Percentiles rank a stretch among this genome's conserved stretches.
Conservation (phyloP, 2,797 vertebrate species). For the Amblyopsis hoosieri region DNA sequence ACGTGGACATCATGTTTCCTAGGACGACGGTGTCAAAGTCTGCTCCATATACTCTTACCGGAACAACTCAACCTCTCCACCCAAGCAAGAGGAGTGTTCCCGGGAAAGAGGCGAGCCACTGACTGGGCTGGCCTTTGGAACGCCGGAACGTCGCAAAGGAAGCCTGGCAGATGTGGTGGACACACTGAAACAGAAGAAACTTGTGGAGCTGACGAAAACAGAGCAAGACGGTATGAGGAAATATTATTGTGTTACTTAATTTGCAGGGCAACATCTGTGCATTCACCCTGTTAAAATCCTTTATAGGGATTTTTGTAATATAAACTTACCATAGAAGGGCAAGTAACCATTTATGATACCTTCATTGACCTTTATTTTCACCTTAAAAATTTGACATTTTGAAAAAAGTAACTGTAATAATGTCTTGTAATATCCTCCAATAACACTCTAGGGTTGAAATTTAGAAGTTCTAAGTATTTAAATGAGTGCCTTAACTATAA, state of each 20-base stretch:
- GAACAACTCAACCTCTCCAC: constrained; percentile 94
- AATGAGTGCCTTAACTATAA: too few relatives aligned
- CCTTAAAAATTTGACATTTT: too few relatives aligned
- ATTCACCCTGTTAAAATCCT: too few relatives aligned
- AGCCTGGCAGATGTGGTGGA: constrained; percentile 97
- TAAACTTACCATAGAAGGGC: too few relatives aligned
- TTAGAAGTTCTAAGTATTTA: too few relatives aligned
- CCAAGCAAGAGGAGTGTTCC: constrained; percentile 89
- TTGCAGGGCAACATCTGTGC: too few relatives aligned
- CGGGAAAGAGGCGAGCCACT: constrained; percentile 86
- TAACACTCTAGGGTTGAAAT: too few relatives aligned
- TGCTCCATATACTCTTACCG: constrained; percentile 91
- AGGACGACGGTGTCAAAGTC: constrained; percentile 92
- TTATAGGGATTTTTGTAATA: too few relatives aligned
- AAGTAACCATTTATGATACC: too few relatives aligned
- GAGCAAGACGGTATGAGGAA: constrained; percentile 89
- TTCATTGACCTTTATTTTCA: too few relatives aligned
- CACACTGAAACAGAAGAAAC: constrained; percentile 95
- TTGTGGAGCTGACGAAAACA: constrained; percentile 94
- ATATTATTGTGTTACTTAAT: background rate
- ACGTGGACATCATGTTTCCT: constrained; percentile 28
- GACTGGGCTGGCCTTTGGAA: constrained; percentile 87
- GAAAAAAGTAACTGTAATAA: too few relatives aligned
- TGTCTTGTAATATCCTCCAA: too few relatives aligned
- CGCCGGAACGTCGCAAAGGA: constrained; percentile 93